phyloP scores from a whole-genome alignment of 1,140 invertebrate genomes.

The Drosophila guanche region DNA sequence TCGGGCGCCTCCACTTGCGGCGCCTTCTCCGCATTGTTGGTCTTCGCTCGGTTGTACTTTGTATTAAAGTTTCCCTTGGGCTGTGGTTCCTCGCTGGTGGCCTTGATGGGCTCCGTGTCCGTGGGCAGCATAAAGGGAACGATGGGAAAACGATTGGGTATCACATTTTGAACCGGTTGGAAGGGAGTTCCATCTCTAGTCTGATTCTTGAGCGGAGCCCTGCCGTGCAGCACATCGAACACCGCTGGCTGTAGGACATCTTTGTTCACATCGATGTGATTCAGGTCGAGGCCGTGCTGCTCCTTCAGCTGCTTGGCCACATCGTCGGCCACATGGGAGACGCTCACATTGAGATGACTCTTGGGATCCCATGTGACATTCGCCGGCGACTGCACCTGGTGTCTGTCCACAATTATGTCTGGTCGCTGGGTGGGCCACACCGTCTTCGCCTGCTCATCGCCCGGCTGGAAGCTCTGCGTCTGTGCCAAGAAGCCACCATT shows the following conservation, averaged over 20 bases:
- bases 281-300: constrained; percentile 65
- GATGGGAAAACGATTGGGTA: constrained; percentile 67
- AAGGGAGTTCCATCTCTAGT: constrained; percentile 45
- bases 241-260: constrained; percentile 61
- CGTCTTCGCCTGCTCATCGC: constrained; percentile 33
- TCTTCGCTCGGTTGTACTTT: constrained; percentile 61
- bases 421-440: constrained; percentile 70
- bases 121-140: constrained; percentile 66
- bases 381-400: not conserved
- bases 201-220: constrained; percentile 31
- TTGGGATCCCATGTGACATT: constrained; percentile 68
- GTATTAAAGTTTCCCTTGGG: not conserved
- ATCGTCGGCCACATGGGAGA: constrained; percentile 44
- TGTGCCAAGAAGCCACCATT: constrained; percentile 85
- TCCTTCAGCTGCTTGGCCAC: constrained; percentile 58
- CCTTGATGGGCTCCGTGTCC: constrained; percentile 20
- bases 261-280: constrained; percentile 53
- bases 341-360: constrained; percentile 70
- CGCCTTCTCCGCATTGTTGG: constrained; percentile 71
- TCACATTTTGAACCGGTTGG: constrained; percentile 60
- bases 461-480: constrained; percentile 52
- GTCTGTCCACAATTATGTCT: constrained; percentile 34
- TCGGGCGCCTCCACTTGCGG: constrained; percentile 41
- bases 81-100: constrained; percentile 14
- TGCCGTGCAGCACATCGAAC: constrained; percentile 68